These are phyloP conservation scores for Microplitis manilae DNA, from an alignment of 2,888 invertebrate genomes.

Conservation along the genomic window DNA sequence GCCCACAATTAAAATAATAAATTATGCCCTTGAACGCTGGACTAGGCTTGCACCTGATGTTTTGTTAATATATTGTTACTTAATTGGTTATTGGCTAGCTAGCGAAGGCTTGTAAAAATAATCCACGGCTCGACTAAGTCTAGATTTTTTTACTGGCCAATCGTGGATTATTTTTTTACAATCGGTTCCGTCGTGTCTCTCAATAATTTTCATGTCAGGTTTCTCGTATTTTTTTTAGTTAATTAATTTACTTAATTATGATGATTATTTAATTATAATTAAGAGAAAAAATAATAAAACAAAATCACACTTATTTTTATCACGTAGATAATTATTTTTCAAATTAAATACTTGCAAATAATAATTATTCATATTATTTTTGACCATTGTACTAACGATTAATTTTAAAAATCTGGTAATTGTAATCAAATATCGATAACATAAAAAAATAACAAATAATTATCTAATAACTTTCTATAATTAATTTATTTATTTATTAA, in stretches of 20 bases:
- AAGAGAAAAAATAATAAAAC: constrained; percentile 27
- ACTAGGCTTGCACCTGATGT: constrained; percentile 57
- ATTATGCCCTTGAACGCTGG: constrained; percentile 50
- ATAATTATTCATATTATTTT: constrained; percentile 22
- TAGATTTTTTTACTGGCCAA: constrained; percentile 69
- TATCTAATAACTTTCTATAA: constrained; percentile 64
- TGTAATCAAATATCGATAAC: constrained; percentile 60
- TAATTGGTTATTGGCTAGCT: constrained; percentile 6
- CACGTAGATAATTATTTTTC: not conserved
- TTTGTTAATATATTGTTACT: constrained; percentile 32
- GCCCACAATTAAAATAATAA: not conserved
- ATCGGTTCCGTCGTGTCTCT: constrained; percentile 55
- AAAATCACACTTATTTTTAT: constrained; percentile 26
- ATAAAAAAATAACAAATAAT: constrained; percentile 65
- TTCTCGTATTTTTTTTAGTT: not conserved
- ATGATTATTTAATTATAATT: not conserved
- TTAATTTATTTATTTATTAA: constrained; percentile 17
- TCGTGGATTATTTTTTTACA: constrained; percentile 54
- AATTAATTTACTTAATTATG: constrained; percentile 9
- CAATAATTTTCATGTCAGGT: constrained; percentile 23
- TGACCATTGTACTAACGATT: constrained; percentile 59
- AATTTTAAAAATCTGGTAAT: constrained; percentile 62
- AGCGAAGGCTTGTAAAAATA: constrained; percentile 14
- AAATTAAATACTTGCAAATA: constrained; percentile 43
- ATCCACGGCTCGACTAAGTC: constrained; percentile 65